These are phyloP conservation scores for Coleophora deauratella DNA, from an alignment of 2,888 invertebrate species.

Conservation along the genomic window DNA sequence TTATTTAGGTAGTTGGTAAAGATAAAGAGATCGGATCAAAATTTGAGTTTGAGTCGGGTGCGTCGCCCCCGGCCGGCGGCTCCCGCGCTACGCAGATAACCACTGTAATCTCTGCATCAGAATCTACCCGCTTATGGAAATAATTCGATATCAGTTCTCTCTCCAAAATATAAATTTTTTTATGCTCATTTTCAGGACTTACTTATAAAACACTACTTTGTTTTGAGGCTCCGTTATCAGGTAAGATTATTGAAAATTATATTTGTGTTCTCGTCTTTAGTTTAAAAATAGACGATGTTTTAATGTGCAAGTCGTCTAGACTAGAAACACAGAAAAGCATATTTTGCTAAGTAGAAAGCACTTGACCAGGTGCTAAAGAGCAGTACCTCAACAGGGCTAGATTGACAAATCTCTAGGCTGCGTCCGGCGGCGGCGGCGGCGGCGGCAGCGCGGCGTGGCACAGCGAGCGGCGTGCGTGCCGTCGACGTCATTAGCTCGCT, in stretches of 20 bases:
- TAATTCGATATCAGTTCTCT: conserved; percentile 4
- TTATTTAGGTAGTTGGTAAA: neutral
- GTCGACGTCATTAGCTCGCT: conserved; percentile 58
- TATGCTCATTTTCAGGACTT: neutral
- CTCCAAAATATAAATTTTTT: neutral
- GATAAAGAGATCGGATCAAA: conserved; percentile 8
- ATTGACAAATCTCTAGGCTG: neutral
- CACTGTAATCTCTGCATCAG: conserved; percentile 44
- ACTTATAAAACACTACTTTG: no score
- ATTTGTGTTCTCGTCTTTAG: no score
- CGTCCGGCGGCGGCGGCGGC: conserved; percentile 8
- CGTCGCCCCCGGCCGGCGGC: conserved; percentile 42
- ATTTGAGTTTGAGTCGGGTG: conserved; percentile 27
- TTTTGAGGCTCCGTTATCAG: no score
- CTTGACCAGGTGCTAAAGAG: neutral
- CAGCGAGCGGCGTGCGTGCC: conserved; percentile 29
- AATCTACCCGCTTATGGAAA: conserved; percentile 28
- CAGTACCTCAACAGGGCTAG: conserved; percentile 23
- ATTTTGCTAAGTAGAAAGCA: no score
- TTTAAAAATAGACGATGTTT: no score
- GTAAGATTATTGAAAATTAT: no score
- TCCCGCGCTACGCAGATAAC: conserved; percentile 54
- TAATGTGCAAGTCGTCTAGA: no score
- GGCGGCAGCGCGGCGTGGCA: no score
- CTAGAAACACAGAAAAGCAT: no score